These are phyloP conservation scores for Danio albolineatus DNA, from an alignment of 2,797 vertebrate species.

Conservation along the genomic window DNA sequence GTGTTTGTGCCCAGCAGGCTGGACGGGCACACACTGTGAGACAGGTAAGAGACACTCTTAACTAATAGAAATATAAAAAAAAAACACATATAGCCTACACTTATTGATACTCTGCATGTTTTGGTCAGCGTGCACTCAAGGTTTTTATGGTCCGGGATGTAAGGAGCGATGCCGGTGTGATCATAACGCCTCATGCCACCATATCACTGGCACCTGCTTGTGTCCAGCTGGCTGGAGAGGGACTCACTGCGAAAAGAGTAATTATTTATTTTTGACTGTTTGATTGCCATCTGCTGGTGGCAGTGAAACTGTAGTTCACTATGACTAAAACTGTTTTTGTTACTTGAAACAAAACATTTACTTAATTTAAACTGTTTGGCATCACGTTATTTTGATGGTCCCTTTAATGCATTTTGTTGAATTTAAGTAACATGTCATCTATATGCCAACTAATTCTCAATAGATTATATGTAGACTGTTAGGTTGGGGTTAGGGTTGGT, in stretches of 20 bases:
- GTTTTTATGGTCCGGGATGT: constrained; percentile 76
- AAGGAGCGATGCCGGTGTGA: constrained; percentile 76
- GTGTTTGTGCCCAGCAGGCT: constrained; percentile 79
- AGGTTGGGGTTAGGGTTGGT: no score
- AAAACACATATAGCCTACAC: no score
- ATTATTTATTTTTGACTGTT: constrained; percentile 2
- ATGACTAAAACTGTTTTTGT: no score
- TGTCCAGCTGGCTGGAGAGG: constrained; percentile 82
- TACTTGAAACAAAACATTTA: no score
- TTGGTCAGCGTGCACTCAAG: constrained; percentile 74
- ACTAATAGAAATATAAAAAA: no score
- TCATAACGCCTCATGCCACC: constrained; percentile 72
- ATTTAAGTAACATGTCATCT: no score
- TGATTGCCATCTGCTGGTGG: constrained; percentile 38
- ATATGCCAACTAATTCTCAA: no score
- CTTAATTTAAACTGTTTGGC: no score
- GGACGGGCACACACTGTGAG: constrained; percentile 76
- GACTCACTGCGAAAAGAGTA: constrained; percentile 76
- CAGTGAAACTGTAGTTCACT: no score
- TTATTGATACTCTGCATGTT: constrained; percentile 4
- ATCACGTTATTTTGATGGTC: no score
- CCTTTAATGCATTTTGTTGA: no score
- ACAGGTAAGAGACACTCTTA: constrained; percentile 76
- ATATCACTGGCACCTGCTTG: constrained; percentile 71
- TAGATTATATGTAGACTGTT: no score